Percentiles rank a stretch among this genome's conserved stretches.
Evolutionary conservation across 2,888 invertebrate genomes (phyloP).

Genomic region (Autographa gamma): DNA sequence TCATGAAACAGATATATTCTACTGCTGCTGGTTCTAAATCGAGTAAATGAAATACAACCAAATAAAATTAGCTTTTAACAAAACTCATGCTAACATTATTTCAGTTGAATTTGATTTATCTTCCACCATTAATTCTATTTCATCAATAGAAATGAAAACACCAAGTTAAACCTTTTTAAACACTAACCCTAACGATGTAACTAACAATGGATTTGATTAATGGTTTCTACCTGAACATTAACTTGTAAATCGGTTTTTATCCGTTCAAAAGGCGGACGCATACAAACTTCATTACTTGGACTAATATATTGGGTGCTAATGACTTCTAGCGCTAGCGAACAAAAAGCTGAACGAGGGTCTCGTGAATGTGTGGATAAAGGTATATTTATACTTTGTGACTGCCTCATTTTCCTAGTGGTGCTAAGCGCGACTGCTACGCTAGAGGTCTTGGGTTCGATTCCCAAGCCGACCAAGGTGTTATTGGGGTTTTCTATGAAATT

Average conservation of each 20-base stretch:
- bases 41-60: too few relatives aligned
- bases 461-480: too few relatives aligned
- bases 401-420: too few relatives aligned
- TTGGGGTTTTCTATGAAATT: too few relatives aligned
- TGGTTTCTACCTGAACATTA: background rate
- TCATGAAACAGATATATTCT: too few relatives aligned
- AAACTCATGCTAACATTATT: background rate
- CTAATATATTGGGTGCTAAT: conserved; percentile 5
- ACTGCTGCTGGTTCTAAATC: too few relatives aligned
- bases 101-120: background rate
- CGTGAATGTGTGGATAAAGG: too few relatives aligned
- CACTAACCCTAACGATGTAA: background rate
- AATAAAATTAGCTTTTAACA: background rate
- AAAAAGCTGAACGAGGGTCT: too few relatives aligned
- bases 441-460: too few relatives aligned
- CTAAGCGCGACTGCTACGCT: too few relatives aligned
- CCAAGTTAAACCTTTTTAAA: background rate
- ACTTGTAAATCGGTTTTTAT: conserved; percentile 4
- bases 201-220: background rate
- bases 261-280: background rate
- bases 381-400: too few relatives aligned
- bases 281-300: background rate
- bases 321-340: background rate
- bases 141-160: background rate
- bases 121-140: background rate